A percentile compares a stretch with the other conserved stretches of the same genome.
These are phyloP conservation scores for Andrena hattorfiana DNA, from an alignment of 2,888 invertebrate genomes.

Conservation along the genomic window DNA sequence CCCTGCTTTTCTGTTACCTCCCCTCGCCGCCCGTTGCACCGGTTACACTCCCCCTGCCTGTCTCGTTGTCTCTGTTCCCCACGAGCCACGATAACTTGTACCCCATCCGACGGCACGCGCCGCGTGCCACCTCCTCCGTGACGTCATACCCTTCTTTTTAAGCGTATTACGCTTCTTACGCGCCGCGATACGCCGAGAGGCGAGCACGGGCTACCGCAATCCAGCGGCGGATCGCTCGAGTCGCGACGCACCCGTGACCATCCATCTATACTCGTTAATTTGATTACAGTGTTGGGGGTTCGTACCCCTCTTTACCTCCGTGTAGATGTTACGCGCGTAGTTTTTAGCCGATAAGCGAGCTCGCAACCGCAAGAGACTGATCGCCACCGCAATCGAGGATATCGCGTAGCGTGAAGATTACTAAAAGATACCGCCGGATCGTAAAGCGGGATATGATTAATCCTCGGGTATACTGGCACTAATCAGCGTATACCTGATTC, in stretches of 20 bases:
- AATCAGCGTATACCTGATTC: neutral
- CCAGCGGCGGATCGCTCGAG: constrained; percentile 5
- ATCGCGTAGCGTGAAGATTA: neutral
- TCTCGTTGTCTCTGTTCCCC: constrained; percentile 55
- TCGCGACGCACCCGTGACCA: constrained; percentile 14
- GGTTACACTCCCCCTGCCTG: constrained; percentile 48
- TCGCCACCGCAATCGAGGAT: neutral
- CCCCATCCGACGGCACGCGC: constrained; percentile 80
- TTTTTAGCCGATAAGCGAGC: no score
- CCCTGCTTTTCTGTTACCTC: neutral
- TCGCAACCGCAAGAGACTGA: no score
- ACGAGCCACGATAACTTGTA: constrained; percentile 65
- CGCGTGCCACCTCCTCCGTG: constrained; percentile 80
- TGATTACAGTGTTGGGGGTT: constrained; percentile 27
- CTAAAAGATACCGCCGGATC: no score
- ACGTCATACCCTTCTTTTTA: constrained; percentile 78
- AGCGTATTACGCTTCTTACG: constrained; percentile 73
- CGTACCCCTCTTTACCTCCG: neutral
- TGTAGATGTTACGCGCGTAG: no score
- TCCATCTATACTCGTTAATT: constrained; percentile 33
- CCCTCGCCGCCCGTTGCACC: constrained; percentile 38
- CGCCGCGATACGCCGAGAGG: constrained; percentile 47
- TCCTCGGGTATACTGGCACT: no score
- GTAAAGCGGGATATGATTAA: no score
- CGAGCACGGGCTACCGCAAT: constrained; percentile 26